Percentiles rank a stretch among this genome's conserved stretches.
These are phyloP conservation scores for Drosophila neotestacea DNA, from an alignment of 2,888 invertebrate genomes.

Conservation along the genomic window DNA sequence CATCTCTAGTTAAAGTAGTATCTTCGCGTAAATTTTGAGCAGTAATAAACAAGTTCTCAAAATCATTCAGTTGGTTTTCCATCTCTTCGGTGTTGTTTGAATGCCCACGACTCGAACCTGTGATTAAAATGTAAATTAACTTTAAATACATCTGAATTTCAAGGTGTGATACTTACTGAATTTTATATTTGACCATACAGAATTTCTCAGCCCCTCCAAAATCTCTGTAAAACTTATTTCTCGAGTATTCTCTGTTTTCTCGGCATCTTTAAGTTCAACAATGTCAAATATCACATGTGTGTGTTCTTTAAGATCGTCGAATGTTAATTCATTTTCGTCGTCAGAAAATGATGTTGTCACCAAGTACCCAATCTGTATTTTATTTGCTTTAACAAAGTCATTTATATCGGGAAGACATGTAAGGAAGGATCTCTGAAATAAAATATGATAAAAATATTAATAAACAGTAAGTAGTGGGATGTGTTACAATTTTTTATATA, in stretches of 20 bases:
- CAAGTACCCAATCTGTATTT: conserved; percentile 64
- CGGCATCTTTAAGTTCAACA: conserved; percentile 47
- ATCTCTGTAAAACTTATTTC: conserved; percentile 44
- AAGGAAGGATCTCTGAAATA: conserved; percentile 55
- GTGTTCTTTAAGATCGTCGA: conserved; percentile 51
- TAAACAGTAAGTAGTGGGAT: no score
- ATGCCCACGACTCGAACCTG: conserved; percentile 27
- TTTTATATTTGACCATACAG: conserved; percentile 57
- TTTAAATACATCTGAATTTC: not conserved
- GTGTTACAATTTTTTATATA: not conserved
- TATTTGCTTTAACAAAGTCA: conserved; percentile 42
- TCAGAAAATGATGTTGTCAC: conserved; percentile 43
- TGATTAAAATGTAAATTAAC: no score
- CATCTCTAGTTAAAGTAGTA: conserved; percentile 58
- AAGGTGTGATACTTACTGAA: conserved; percentile 32
- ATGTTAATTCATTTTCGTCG: conserved; percentile 47
- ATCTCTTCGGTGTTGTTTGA: conserved; percentile 52
- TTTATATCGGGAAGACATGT: conserved; percentile 48
- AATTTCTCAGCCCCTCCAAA: conserved; percentile 52
- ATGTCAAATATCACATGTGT: conserved; percentile 59
- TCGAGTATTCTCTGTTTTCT: conserved; percentile 29
- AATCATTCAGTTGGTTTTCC: conserved; percentile 65
- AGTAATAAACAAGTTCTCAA: conserved; percentile 64
- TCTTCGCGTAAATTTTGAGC: conserved; percentile 65
- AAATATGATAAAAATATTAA: not conserved